phyloP scores from a whole-genome alignment of 1,140 invertebrate species.

The Protaetia brevitarsis region DNA sequence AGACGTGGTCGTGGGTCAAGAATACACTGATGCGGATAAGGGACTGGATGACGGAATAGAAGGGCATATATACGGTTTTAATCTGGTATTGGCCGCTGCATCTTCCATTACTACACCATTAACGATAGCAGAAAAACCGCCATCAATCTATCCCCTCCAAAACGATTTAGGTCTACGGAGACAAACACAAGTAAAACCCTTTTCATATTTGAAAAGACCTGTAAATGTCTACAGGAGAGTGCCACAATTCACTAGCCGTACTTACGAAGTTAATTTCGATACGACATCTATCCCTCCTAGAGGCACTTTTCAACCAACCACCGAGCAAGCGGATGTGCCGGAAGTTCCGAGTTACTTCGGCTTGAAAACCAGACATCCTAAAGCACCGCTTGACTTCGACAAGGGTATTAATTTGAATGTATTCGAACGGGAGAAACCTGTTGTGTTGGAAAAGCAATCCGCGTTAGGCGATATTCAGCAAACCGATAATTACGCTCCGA shows the following conservation, averaged over 20 bases:
- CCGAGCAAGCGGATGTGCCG: constrained; percentile 19
- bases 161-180: not conserved
- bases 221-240: not conserved
- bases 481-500: not conserved
- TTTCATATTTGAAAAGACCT: not conserved
- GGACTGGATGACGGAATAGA: constrained; percentile 62
- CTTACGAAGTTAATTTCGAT: not conserved
- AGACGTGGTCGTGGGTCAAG: constrained; percentile 64
- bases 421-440: not conserved
- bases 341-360: constrained; percentile 27
- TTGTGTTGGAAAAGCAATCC: not conserved
- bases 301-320: not conserved
- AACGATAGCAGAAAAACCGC: constrained; percentile 1
- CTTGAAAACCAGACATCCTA: constrained; percentile 21
- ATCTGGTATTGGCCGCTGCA: constrained; percentile 59
- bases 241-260: not conserved
- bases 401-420: too few relatives aligned
- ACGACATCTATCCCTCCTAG: not conserved
- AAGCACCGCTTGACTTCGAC: too few relatives aligned
- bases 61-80: constrained; percentile 65
- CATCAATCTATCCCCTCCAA: not conserved
- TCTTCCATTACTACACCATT: constrained; percentile 29
- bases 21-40: constrained; percentile 63
- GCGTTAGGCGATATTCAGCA: not conserved
- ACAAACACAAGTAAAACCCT: not conserved